phyloP scores from a whole-genome alignment of 2,888 invertebrate genomes.

The Hypercompe scribonia region DNA sequence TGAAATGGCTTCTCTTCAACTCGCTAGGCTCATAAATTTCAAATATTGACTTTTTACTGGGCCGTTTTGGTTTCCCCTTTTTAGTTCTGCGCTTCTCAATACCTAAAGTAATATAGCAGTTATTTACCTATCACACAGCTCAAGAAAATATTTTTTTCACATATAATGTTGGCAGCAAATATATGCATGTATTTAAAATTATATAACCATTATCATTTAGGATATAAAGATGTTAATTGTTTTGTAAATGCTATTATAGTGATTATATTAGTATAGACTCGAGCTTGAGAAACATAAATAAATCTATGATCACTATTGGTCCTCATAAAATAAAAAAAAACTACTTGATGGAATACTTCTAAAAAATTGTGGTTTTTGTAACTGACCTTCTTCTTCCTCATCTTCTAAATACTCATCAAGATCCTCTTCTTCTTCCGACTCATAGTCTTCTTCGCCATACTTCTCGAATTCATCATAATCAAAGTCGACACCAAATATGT shows the following conservation, averaged over 20 bases:
- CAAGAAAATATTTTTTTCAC: too few relatives aligned
- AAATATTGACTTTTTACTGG: slow-evolving; percentile 94
- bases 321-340: too few relatives aligned
- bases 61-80: slow-evolving; percentile 91
- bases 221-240: too few relatives aligned
- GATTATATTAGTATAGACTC: too few relatives aligned
- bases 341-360: too few relatives aligned
- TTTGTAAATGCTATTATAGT: too few relatives aligned
- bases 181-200: too few relatives aligned
- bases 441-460: slow-evolving; percentile 94
- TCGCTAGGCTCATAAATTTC: slow-evolving; percentile 99
- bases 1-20: slow-evolving; percentile 97
- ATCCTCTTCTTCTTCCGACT: slow-evolving; percentile 92
- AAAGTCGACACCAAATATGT: slow-evolving; percentile 99
- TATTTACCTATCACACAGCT: too few relatives aligned
- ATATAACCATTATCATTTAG: too few relatives aligned
- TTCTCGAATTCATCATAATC: slow-evolving; percentile 96
- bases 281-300: too few relatives aligned
- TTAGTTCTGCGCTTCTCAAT: slow-evolving; percentile 88
- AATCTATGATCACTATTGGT: too few relatives aligned
- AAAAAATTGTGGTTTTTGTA: not conserved
- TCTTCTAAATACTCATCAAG: slow-evolving; percentile 93
- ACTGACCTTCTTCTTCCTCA: slow-evolving; percentile 89
- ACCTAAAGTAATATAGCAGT: slow-evolving; percentile 54
- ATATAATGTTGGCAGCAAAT: too few relatives aligned